A percentile compares a stretch with the other conserved stretches of the same genome.
phyloP scores from a whole-genome alignment of 1,140 invertebrate species.

The Polypedilum vanderplanki region DNA sequence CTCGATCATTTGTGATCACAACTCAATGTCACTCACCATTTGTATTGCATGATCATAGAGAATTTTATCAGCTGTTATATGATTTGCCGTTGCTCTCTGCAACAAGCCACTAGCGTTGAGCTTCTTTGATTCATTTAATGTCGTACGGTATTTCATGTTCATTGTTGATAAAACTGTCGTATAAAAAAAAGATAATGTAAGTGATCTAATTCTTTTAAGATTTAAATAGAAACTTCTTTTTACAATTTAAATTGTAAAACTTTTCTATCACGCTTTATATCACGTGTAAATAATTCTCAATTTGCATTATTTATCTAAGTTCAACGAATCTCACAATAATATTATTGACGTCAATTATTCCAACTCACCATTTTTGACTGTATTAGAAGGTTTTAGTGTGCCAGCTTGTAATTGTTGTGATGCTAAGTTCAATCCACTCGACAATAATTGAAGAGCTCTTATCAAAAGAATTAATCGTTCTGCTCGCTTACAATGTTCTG shows the following conservation, averaged over 20 bases:
- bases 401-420: constrained; percentile 77
- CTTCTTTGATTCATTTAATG: constrained; percentile 79
- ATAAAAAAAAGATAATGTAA: constrained; percentile 38
- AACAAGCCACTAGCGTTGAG: constrained; percentile 72
- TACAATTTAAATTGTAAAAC: too few species aligned
- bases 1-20: not conserved
- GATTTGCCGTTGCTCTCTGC: constrained; percentile 60
- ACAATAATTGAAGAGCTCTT: constrained; percentile 81
- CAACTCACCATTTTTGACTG: constrained; percentile 74
- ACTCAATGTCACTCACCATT: constrained; percentile 60
- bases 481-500: constrained; percentile 54
- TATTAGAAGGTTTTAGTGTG: constrained; percentile 78
- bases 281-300: not conserved
- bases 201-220: not conserved
- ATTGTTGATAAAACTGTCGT: constrained; percentile 70
- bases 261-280: not conserved
- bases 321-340: not conserved
- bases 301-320: not conserved
- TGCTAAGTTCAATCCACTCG: constrained; percentile 84
- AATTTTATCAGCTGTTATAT: constrained; percentile 86
- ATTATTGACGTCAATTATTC: not conserved
- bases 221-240: too few species aligned
- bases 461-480: constrained; percentile 91
- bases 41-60: constrained; percentile 94
- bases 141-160: constrained; percentile 83